These are phyloP conservation scores for Drosophila kohkoa DNA, from an alignment of 1,140 invertebrate species.

Conservation along the genomic window DNA sequence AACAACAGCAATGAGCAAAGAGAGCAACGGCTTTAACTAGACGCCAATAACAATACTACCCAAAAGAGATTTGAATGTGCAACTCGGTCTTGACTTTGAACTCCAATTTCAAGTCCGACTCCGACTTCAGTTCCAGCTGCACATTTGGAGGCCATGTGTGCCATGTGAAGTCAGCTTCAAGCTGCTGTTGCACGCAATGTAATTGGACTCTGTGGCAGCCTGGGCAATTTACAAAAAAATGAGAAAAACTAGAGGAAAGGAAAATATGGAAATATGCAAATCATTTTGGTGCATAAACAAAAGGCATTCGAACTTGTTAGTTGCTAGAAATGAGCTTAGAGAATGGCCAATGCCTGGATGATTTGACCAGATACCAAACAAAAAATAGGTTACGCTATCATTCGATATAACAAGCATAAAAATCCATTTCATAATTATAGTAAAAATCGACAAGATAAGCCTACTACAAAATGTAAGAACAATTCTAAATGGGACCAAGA, in stretches of 20 bases:
- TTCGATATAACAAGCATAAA: constrained; percentile 3
- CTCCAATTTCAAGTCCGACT: constrained; percentile 41
- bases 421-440: background rate
- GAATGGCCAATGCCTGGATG: background rate
- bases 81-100: constrained; percentile 74
- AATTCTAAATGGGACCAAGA: too few relatives aligned
- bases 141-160: constrained; percentile 43
- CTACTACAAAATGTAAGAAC: too few relatives aligned
- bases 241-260: constrained; percentile 4
- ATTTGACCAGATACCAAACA: background rate
- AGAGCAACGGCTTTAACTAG: constrained; percentile 48
- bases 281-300: constrained; percentile 70
- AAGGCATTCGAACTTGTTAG: constrained; percentile 54
- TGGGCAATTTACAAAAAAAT: constrained; percentile 56
- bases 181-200: constrained; percentile 63
- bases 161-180: constrained; percentile 12
- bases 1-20: constrained; percentile 38
- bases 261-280: constrained; percentile 82
- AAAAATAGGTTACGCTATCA: constrained; percentile 3
- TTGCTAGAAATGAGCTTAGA: constrained; percentile 38
- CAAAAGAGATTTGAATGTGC: constrained; percentile 77
- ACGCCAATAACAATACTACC: constrained; percentile 66
- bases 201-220: constrained; percentile 62
- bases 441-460: too few relatives aligned
- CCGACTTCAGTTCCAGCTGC: constrained; percentile 11